Base-by-base conservation (phyloP, 2,888 invertebrate species). In the Idaea aversata region DNA sequence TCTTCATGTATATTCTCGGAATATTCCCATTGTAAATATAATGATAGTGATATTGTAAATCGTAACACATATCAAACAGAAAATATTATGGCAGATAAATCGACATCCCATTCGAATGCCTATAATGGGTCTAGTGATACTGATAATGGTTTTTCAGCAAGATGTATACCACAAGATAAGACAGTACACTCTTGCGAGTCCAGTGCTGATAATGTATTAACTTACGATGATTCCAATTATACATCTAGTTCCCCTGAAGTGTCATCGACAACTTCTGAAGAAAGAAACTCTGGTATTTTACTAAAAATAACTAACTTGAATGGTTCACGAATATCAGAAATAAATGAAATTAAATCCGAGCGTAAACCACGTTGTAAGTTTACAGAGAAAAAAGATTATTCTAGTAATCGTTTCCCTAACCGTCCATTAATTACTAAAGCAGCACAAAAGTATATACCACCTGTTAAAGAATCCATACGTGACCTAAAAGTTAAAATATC, bases 361-460 rank as follows among this genome's bases (percentile, higher is more conserved):
- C 80, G 75, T 47, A 80, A 70, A 62, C 79, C 84, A 61, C 84
- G 85, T 72, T 88, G 87, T 74, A 89, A 90, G 75, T 85, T 88
- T 74, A 88, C 88, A 15, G 88, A 91, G 80, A 81, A 83, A 59
- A 83, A 82, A 38, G 84, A 86, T 65, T 88, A 88, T 76, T 76
- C 81, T 59, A 78, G 80, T 70, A 72, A 78, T 61, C 80, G 75
- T 70, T 81, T 82, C 62, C 74, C 77, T 57, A 77, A 80, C 71
- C 79, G 89, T 68, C 90, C 89, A 36, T 80, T 93, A 68, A 80
- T 93, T 62, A 93, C 93, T 57, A 93, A 93, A 81, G 93, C 87
- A 63, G 93, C 93, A 64, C 90, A 93, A 81, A 93, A 93, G 83
- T 93, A 93, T 76, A 93, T 93, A 77, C 93, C 93, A 63, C 93